A percentile compares a stretch with the other conserved stretches of the same genome.
Evolutionary conservation across 2,888 invertebrate species (phyloP).

Genomic region (Amiota communis): DNA sequence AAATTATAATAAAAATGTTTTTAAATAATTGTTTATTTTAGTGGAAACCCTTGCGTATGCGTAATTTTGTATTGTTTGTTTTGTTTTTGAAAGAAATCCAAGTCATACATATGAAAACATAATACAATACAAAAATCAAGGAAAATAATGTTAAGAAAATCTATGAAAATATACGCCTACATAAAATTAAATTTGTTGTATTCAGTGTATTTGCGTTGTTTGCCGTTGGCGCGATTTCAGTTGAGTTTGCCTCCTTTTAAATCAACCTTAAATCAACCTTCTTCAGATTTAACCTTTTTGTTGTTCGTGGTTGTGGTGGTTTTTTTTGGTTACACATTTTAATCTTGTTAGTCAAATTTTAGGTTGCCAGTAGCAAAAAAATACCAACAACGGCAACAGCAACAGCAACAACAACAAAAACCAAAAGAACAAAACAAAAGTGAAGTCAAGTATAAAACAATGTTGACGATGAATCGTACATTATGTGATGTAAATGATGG

Average conservation of each 20-base stretch:
- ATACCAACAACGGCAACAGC: background rate
- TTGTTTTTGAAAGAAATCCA: background rate
- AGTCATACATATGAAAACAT: background rate
- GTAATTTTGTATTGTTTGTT: background rate
- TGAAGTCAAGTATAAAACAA: conserved; percentile 25
- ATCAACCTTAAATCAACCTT: conserved; percentile 38
- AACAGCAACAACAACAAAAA: conserved; percentile 19
- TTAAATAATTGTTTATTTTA: background rate
- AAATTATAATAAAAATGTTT: too few relatives aligned
- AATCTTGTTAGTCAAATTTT: conserved; percentile 41
- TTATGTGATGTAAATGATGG: background rate
- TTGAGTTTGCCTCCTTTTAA: conserved; percentile 28
- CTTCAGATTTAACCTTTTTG: background rate
- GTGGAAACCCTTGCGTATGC: background rate
- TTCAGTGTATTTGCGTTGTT: conserved; percentile 20
- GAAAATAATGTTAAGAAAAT: background rate
- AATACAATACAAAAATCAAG: too few relatives aligned
- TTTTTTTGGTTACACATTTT: conserved; percentile 43
- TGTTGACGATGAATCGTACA: background rate
- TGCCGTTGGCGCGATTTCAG: conserved; percentile 1
- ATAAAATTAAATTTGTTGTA: conserved; percentile 5
- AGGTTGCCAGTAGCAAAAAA: conserved; percentile 7
- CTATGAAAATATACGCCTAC: too few relatives aligned
- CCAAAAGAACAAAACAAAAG: conserved; percentile 42
- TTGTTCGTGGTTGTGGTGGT: conserved; percentile 9